A percentile compares a stretch with the other conserved stretches of the same genome.
Conservation (phyloP, 2,113 vertebrate species). For the Trochalopteron elliotii region DNA sequence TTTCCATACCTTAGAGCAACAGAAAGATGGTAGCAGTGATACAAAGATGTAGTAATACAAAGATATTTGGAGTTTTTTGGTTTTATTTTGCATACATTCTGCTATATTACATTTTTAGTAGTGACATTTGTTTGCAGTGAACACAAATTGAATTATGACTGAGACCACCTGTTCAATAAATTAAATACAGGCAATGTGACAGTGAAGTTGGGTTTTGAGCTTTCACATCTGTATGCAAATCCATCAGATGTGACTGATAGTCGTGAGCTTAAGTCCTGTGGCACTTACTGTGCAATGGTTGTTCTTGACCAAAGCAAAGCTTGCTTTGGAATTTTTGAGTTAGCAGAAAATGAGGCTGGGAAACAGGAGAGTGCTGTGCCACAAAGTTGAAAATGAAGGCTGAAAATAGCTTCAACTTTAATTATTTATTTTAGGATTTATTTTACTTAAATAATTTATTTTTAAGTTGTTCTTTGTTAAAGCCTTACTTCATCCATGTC, state of each 20-base stretch:
- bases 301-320: background rate
- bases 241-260: background rate
- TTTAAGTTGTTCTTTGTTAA: background rate
- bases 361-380: background rate
- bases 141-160: background rate
- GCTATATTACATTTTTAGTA: background rate
- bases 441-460: background rate
- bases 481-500: background rate
- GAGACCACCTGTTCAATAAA: background rate
- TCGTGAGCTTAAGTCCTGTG: background rate
- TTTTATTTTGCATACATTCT: background rate
- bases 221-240: background rate
- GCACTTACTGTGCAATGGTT: rapidly evolving
- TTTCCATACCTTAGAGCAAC: background rate
- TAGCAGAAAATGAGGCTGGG: background rate
- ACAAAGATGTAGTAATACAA: background rate
- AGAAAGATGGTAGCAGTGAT: background rate
- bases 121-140: background rate
- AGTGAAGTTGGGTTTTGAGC: rapidly evolving
- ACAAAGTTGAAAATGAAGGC: background rate
- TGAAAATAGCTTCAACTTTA: background rate
- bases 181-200: background rate
- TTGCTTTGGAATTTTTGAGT: background rate
- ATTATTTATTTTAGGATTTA: background rate
- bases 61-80: background rate